Percentiles rank a stretch among this genome's conserved stretches.
Conservation (phyloP, 2,113 vertebrate genomes). For the Leucopternis melanops region DNA sequence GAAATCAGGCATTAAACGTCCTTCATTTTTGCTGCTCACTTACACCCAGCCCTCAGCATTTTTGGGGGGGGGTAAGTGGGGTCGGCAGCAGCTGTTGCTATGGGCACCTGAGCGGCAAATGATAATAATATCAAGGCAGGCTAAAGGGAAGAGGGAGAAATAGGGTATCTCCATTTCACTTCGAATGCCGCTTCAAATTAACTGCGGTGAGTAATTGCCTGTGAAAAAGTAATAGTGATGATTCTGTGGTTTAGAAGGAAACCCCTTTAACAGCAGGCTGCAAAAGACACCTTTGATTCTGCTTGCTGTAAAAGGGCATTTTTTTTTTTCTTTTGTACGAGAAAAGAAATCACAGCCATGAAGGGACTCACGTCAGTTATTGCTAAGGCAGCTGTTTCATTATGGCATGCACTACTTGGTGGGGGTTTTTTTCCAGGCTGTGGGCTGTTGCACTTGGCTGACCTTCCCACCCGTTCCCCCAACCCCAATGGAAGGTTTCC, state of each 20-base stretch:
- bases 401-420: not conserved
- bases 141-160: conserved; percentile 40
- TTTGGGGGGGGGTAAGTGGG: not conserved
- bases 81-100: conserved; percentile 53
- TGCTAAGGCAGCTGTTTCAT: conserved; percentile 37
- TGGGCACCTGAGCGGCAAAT: conserved; percentile 41
- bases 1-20: accelerated
- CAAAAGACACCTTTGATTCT: conserved; percentile 18
- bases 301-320: not conserved
- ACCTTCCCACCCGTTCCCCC: not conserved
- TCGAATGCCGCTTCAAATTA: conserved; percentile 59
- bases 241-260: conserved; percentile 27
- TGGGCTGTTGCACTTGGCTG: not conserved
- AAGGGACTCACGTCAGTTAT: conserved; percentile 38
- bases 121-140: conserved; percentile 29
- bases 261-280: conserved; percentile 21
- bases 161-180: conserved; percentile 46
- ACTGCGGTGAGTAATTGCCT: conserved; percentile 62
- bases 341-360: conserved; percentile 26
- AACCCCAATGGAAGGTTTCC: not conserved
- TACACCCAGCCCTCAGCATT: not conserved
- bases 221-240: not conserved
- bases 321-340: not conserved
- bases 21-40: not conserved
- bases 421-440: conserved; percentile 36